Base-by-base conservation (phyloP, 2,797 vertebrate genomes). In the Microchirus variegatus region DNA sequence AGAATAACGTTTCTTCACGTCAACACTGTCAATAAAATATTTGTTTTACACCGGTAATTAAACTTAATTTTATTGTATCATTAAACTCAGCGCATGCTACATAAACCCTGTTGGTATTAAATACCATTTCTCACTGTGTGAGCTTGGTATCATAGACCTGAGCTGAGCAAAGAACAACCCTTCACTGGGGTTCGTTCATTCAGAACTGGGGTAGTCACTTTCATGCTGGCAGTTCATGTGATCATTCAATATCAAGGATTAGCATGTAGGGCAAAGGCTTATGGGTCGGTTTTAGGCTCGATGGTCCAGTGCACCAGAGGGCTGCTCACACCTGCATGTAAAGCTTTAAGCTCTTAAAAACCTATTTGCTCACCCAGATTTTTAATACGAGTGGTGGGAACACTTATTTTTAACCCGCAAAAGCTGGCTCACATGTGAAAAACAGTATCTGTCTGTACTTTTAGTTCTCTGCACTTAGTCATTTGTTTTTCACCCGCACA, bases 181-280 rank as follows among this genome's bases (percentile, higher is more conserved):
- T 36, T 55, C 9, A 1, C 22, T 26, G n/a, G 42, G 41, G 22
- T 52, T 59, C 1, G 5, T 66, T 36, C 37, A 47, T 18, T 54
- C 49, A 43, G 38, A 70, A 53, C 63, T 26, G 46, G 53, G 46
- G 53, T 31, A 75, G 49, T 59, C 58, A 37, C 31, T 65, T 56
- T 61, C 64, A 70, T 54, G 47, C 55, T 52, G 31, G 31, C 31
- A 43, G 52, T 37, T 72, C 52, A 65, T 46, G 48, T 57, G 43
- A 66, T 47, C 26, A 18, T 54, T 67, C 45, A 70, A 64, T 63
- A 62, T 68, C 22, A 47, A 56, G 48, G 79, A 81, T 77, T 73
- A 73, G 38, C 44, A 43, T 59, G 62, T 18, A 35, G 37, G 31
- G 22, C 9, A 19, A 31, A 3, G 18, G 52, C 17, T 75, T 17